phyloP scores from a whole-genome alignment of 2,888 invertebrate genomes.

The Anodontia alba region DNA sequence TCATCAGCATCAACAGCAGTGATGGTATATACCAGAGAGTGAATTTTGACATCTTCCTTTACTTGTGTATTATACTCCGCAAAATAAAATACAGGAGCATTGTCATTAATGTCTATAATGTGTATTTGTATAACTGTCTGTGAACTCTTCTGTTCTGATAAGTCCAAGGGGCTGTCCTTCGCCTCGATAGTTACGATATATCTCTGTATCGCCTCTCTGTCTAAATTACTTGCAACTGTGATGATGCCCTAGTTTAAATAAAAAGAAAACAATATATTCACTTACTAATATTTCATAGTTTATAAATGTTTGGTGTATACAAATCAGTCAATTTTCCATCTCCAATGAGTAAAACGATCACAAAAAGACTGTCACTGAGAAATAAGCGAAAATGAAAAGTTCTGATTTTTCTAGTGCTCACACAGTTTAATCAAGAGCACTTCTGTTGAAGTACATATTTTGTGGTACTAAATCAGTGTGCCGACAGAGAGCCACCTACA shows the following conservation, averaged over 20 bases:
- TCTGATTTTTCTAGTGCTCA: too few species aligned
- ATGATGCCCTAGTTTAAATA: not conserved
- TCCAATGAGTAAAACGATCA: too few species aligned
- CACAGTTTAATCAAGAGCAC: too few species aligned
- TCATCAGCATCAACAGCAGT: conserved; percentile 43
- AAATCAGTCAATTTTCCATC: too few species aligned
- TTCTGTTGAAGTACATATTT: too few species aligned
- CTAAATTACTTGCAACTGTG: conserved; percentile 6
- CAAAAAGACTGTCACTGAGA: too few species aligned
- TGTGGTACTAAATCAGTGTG: too few species aligned
- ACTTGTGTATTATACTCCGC: conserved; percentile 1
- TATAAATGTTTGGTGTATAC: too few species aligned
- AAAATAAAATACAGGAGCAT: conserved; percentile 38
- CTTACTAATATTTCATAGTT: too few species aligned
- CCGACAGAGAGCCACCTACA: too few species aligned
- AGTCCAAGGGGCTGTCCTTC: conserved; percentile 34
- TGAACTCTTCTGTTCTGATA: conserved; percentile 25
- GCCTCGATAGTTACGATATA: conserved; percentile 42
- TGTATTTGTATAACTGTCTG: conserved; percentile 16
- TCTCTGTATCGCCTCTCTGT: conserved; percentile 29
- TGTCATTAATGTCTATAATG: conserved; percentile 50
- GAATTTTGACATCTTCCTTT: conserved; percentile 24
- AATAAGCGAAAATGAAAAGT: too few species aligned
- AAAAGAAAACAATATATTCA: not conserved
- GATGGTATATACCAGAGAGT: conserved; percentile 8